phyloP scores from a whole-genome alignment of 2,888 invertebrate species.

The Diarsia rubi region DNA sequence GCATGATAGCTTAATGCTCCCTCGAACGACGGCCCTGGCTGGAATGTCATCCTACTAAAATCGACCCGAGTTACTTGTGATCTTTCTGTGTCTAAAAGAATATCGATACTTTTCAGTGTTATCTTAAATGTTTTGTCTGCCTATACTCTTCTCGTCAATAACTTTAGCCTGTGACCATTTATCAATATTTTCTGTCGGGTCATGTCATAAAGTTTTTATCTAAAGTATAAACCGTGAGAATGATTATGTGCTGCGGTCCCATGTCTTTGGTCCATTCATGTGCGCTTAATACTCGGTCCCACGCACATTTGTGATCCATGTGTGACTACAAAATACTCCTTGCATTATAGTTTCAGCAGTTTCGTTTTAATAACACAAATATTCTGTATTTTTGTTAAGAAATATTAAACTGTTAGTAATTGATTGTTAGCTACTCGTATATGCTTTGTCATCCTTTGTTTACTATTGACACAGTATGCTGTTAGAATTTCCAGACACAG shows the following conservation, averaged over 20 bases:
- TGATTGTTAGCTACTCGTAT: not conserved
- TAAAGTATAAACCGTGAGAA: slow-evolving; percentile 85
- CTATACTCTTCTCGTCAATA: slow-evolving; percentile 30
- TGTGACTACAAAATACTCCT: slow-evolving; percentile 70
- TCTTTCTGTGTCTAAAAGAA: slow-evolving; percentile 20
- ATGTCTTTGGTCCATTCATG: slow-evolving; percentile 85
- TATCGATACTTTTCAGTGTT: slow-evolving; percentile 9
- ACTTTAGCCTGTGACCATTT: slow-evolving; percentile 63
- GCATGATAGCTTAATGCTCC: slow-evolving; percentile 86
- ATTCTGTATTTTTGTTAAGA: slow-evolving; percentile 8
- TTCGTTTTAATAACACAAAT: slow-evolving; percentile 31
- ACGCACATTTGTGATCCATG: slow-evolving; percentile 86
- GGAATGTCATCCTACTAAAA: slow-evolving; percentile 81
- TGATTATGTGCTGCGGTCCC: slow-evolving; percentile 78
- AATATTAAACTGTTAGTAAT: not conserved
- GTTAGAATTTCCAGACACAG: not conserved
- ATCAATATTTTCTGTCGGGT: slow-evolving; percentile 62
- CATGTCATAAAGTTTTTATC: slow-evolving; percentile 74
- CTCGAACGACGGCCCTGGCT: slow-evolving; percentile 72
- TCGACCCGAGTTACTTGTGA: slow-evolving; percentile 60
- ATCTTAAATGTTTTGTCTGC: slow-evolving; percentile 14
- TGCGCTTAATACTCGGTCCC: slow-evolving; percentile 75
- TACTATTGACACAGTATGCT: slow-evolving; percentile 15
- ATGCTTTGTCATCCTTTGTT: slow-evolving; percentile 4
- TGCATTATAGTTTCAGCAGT: slow-evolving; percentile 42